These are phyloP conservation scores for Gobiocypris rarus DNA, from an alignment of 2,113 vertebrate species.

Conservation along the genomic window DNA sequence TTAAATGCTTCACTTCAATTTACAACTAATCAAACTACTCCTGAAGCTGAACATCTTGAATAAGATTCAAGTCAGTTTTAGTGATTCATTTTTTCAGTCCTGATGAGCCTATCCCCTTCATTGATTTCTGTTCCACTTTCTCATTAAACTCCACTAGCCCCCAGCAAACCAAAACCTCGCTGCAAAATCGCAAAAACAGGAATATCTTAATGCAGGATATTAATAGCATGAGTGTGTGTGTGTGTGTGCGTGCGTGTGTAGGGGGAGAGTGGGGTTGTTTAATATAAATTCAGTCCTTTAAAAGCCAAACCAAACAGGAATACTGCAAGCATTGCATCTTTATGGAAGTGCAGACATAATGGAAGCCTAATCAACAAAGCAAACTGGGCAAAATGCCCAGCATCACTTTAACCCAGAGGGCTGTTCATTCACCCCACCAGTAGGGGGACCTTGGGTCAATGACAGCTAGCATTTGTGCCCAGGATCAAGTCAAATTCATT, in stretches of 20 bases:
- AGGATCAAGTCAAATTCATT: constrained; percentile 43
- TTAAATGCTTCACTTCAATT: not conserved
- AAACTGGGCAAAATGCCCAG: constrained; percentile 61
- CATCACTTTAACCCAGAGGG: constrained; percentile 59
- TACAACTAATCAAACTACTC: not conserved
- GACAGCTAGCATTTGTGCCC: constrained; percentile 30
- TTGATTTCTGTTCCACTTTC: constrained; percentile 62
- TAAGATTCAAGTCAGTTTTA: not conserved
- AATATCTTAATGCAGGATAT: constrained; percentile 33
- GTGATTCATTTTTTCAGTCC: constrained; percentile 23
- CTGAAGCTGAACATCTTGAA: constrained; percentile 24
- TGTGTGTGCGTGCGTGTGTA: not conserved
- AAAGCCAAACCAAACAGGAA: constrained; percentile 36
- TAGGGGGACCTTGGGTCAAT: constrained; percentile 32
- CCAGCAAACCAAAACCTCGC: constrained; percentile 45
- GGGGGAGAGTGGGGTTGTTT: constrained; percentile 12
- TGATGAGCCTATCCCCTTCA: constrained; percentile 22
- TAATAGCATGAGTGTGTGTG: not conserved
- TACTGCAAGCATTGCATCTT: constrained; percentile 62
- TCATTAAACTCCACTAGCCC: constrained; percentile 59
- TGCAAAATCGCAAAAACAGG: constrained; percentile 34
- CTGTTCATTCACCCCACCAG: constrained; percentile 51
- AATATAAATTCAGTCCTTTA: constrained; percentile 56
- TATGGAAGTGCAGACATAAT: constrained; percentile 55
- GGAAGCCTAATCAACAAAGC: constrained; percentile 65